Evolutionary conservation across 1,140 invertebrate genomes (phyloP), one percentile per base, ranked within the genome.

Genomic region (Araneus ventricosus): DNA sequence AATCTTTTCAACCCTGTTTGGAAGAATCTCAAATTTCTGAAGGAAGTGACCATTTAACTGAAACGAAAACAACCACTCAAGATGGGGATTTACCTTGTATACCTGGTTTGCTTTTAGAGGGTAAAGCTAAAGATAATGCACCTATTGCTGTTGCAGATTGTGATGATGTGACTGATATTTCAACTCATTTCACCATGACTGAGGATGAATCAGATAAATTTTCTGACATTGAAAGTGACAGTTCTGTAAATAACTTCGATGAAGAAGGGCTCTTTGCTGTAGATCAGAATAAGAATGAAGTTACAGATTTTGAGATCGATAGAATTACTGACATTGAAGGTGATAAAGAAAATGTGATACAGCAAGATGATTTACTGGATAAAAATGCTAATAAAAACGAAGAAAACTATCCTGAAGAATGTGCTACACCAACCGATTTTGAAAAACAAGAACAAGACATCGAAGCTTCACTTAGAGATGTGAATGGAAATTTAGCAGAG

Each of bases 161-260:
- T 45, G 92, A 88, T 89, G 92, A 93, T 80, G 86, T 93, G 4
- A 93, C 92, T 8, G 92, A 93, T 93, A 93, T 93, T 89, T 93
- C 92, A 22, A 82, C 92, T 24, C 92, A 93, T 84, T 88, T 93
- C 39, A 88, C 87, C 1, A 93, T 89, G 87, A 89, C 87, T 67
- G 92, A 93, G 45, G 92, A 93, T 59, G 92, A 93, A 84, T 93
- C 92, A 14, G 92, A 93, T 39, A 89, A 67, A 67, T 93, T 89
- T 84, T 88, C 86, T 41, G 92, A 93, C 22, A 93, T 93, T 45
- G 92, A 93, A 89, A 93, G 75, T 84, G 92, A 93, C 39, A 88
- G 34, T 27, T 93, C 92, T 41, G n/a, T 93, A 17, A 30, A 93
- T 27, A 45, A 67, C 27, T 63, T 67, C 37, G 92, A 88, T 30